Evolutionary conservation across 2,888 invertebrate species (phyloP), one percentile per base, ranked within the genome.

Genomic region (Cosmia pyralina): DNA sequence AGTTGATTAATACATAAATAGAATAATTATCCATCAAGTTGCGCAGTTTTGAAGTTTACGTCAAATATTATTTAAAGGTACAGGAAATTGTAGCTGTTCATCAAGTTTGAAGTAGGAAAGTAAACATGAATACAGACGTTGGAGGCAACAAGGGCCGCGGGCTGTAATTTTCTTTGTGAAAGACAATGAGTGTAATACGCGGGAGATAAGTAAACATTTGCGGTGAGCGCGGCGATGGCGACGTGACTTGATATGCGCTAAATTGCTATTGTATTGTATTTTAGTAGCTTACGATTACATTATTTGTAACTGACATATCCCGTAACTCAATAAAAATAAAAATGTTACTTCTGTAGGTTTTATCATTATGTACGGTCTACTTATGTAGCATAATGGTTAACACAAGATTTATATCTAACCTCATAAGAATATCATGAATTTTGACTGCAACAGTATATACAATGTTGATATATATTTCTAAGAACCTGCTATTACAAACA

Each of bases 101-200:
- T 74, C 65, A 82, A 72, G 67, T 74, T 70, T 57, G 57, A 65
- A 79, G 60, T 69, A 82, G 74, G 80, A 81, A 85, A 83, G 88
- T 78, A 81, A 90, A 88, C 73, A 87, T 82, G 81, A 82, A 82
- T 73, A 85, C 72, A 79, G 82, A 79, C 77, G 76, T 76, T 77
- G 70, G 72, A 69, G 85, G 78, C 74, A 69, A 75, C 62, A 69
- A 80, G 81, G 77, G 77, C 80, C 58, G 44, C 66, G n/a, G 66
- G 84, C 81, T 83, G 87, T 90, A 87, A 89, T 90, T 89, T 90
- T 87, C 85, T 89, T 88, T 88, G 85, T 83, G 79, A 69, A 75
- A 81, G 77, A 83, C 84, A 81, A 84, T 80, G 79, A 79, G 75
- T 81, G 84, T 89, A 84, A 89, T 84, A 81, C 74, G 78, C 68